A percentile compares a stretch with the other conserved stretches of the same genome.
Conservation (phyloP, 2,888 invertebrate species). For the Thumatha senex region DNA sequence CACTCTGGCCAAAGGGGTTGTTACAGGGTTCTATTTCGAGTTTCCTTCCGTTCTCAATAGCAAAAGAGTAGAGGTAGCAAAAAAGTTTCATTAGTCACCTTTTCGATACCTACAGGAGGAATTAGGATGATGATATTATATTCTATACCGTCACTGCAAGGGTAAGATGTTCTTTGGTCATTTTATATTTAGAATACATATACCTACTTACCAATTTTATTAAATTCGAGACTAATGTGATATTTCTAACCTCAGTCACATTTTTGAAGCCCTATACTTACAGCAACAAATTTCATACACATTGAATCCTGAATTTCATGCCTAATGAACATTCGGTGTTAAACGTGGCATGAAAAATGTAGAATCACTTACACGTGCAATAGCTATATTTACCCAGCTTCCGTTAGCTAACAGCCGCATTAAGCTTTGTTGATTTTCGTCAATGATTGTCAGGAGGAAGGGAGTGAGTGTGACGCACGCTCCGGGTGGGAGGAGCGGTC, state of each 20-base stretch:
- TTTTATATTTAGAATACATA: too few relatives aligned
- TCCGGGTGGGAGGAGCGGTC: constrained; percentile 59
- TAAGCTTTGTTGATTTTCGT: constrained; percentile 67
- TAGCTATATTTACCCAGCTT: constrained; percentile 37
- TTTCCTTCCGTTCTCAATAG: too few relatives aligned
- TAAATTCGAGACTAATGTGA: too few relatives aligned
- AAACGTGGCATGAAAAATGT: constrained; percentile 16
- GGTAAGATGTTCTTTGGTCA: too few relatives aligned
- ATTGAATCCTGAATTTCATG: constrained; percentile 7
- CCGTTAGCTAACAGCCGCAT: constrained; percentile 35
- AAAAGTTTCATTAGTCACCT: too few relatives aligned
- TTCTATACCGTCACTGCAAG: too few relatives aligned
- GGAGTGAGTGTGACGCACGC: constrained; percentile 51
- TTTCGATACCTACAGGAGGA: too few relatives aligned
- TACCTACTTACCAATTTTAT: too few relatives aligned
- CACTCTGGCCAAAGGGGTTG: background rate
- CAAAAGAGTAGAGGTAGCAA: too few relatives aligned
- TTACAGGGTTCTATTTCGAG: too few relatives aligned
- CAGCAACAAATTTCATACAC: constrained; percentile 17
- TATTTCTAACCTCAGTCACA: background rate
- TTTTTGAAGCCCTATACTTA: constrained; percentile 11
- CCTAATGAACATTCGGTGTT: constrained; percentile 21
- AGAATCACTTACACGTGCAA: constrained; percentile 24
- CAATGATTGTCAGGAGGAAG: constrained; percentile 51
- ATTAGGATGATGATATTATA: too few relatives aligned